Base-by-base conservation (phyloP, 1,140 invertebrate genomes). In the Helicoverpa armigera region DNA sequence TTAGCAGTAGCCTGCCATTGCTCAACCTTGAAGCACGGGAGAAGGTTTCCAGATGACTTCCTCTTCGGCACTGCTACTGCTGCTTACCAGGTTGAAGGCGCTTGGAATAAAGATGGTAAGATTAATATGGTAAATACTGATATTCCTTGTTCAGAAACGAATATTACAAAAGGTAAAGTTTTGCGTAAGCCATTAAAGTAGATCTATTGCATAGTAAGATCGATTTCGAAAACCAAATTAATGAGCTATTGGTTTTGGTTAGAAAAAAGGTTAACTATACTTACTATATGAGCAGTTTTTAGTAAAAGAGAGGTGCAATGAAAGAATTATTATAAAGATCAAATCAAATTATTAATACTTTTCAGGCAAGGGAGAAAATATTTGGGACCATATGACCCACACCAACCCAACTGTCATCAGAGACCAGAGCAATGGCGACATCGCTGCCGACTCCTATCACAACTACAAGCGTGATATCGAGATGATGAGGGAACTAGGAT, bases 21-120 rank as follows among this genome's bases (percentile, higher is more conserved):
- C 2, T 80, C 63, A 29, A 35, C 73, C 10, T 82, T 78, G 51
- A 81, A 61, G 58, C 80, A 85, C 48, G 50, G 83, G 31, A 67
- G 85, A 14, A 83, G 69, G 31, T 96, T 96, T 85, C 95, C 95
- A 0, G 83, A 93, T 16, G 88, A 90, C 69, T 96, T 96, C 87
- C 82, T 91, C 9, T 96, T 96, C 84, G 96, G 95, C 3, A 88
- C 89, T 4, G 89, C 94, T 1, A 95, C 95, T 3, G 90, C 96
- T 0, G 88, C 96, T 2, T 96, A 96, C 88, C 96, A 96, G 89
- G 92, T 96, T 7, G 96, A 96, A 91, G 96, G 96, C 29, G 96
- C 86, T 65, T 96, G 96, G 96, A 94, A 96, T 91, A 90, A 79
- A 80, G 93, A 94, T 88, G 95, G 95, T 86, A 79, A 87, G 73